Base-by-base conservation (phyloP, 1,140 invertebrate species). In the Heterodera schachtii region DNA sequence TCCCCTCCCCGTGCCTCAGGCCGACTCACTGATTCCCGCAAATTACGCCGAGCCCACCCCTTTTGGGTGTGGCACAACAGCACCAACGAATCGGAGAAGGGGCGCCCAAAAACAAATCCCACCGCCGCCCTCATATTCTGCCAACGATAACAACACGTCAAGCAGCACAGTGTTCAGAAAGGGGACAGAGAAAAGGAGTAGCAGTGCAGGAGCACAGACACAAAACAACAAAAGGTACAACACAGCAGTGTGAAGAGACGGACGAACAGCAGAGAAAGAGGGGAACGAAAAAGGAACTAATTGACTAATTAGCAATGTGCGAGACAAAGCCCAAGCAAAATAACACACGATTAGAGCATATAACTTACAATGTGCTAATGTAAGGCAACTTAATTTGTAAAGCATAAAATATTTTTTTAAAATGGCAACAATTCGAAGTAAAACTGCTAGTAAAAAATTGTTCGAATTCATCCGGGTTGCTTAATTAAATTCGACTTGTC, bases 1-100 rank as follows among this genome's bases (percentile, higher is more conserved):
- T 13, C 49, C 49, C 49, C 49, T 5, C 49, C 49, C 49, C 52
- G 9, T 6, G 16, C 7, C 6, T 5, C 19, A 88, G 87, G 86
- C 85, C 2, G 85, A 85, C 71, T 88, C 87, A 2, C 77, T 89
- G 16, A 80, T 88, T 2, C 87, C 87, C 9, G 87, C 87, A 6
- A 81, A 85, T 43, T 88, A 87, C 66, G 79, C 57, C 41, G 87
- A 88, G 21, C 81, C 82, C 9, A 84, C 6, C n/a, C 21, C 79
- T 13, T 70, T 80, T 46, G 64, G 66, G 6, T 83, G 81, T 41
- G 66, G 83, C 66, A 84, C 43, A 13, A 16, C 67, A 16, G 11
- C 83, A 7, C 49, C 57, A 19, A 11, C 57, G 11, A 11, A 19
- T 4, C n/a, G 41, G n/a, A 85, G 71, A 46, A 13, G 67, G 8